Percentiles rank a stretch among this genome's conserved stretches.
Evolutionary conservation across 2,113 vertebrate genomes (phyloP).

Genomic region (Odobenus rosmarus): DNA sequence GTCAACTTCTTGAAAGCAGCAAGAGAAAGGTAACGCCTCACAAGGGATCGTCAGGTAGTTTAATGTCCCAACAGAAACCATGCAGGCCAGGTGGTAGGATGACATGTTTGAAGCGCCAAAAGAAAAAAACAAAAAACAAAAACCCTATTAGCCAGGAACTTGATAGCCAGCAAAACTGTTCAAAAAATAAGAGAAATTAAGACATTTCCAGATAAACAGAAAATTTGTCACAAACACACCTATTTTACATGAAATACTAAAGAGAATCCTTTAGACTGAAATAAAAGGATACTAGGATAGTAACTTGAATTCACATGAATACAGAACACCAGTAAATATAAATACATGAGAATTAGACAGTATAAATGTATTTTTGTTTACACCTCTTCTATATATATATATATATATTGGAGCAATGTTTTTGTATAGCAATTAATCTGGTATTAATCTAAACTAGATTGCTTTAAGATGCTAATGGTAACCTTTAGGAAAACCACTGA

Average conservation of each 20-base stretch:
- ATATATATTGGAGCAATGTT: background rate
- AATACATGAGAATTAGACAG: background rate
- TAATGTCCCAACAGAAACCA: background rate
- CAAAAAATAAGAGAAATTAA: background rate
- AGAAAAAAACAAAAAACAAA: background rate
- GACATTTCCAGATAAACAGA: background rate
- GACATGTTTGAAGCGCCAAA: background rate
- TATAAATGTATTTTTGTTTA: background rate
- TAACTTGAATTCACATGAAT: background rate
- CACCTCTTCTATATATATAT: background rate
- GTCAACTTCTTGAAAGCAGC: background rate
- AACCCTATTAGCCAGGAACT: background rate
- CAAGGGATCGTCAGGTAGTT: background rate
- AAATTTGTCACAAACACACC: background rate
- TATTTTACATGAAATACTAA: background rate
- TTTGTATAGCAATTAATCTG: slow-evolving; percentile 7
- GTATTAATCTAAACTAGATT: background rate
- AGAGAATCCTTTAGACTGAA: background rate
- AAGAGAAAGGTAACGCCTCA: background rate
- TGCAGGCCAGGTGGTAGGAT: background rate
- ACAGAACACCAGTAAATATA: background rate
- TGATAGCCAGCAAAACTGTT: background rate
- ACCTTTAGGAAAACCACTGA: background rate
- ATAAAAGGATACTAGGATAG: background rate
- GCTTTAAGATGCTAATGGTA: background rate